Percentiles rank a stretch among this genome's conserved stretches.
phyloP scores from a whole-genome alignment of 1,140 invertebrate species.

The Samia ricini region DNA sequence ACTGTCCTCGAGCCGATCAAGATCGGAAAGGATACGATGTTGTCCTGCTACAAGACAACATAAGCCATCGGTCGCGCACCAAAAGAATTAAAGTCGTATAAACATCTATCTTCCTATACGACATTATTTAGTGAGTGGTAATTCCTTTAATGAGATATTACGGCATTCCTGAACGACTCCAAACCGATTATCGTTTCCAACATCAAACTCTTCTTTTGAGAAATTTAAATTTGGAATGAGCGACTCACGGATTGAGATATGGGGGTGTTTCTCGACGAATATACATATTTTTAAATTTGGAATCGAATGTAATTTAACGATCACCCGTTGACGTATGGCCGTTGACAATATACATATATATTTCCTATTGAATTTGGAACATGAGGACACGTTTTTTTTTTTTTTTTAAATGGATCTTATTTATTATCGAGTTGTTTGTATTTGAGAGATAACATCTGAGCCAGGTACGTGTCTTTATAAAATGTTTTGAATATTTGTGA shows the following conservation, averaged over 20 bases:
- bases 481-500: constrained; percentile 41
- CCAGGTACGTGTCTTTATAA: constrained; percentile 38
- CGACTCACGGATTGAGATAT: constrained; percentile 60
- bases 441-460: constrained; percentile 23
- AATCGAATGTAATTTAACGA: constrained; percentile 53
- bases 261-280: constrained; percentile 52
- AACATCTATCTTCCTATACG: constrained; percentile 29
- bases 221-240: constrained; percentile 71
- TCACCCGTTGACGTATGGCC: constrained; percentile 45
- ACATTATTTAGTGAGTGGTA: constrained; percentile 36
- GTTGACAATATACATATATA: constrained; percentile 22
- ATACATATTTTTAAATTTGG: constrained; percentile 54
- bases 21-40: constrained; percentile 21
- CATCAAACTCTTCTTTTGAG: constrained; percentile 73
- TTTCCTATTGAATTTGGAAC: constrained; percentile 29
- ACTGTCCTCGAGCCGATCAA: constrained; percentile 27
- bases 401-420: constrained; percentile 5
- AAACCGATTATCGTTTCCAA: constrained; percentile 65
- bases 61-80: constrained; percentile 17
- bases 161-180: constrained; percentile 60
- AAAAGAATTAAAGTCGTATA: constrained; percentile 40
- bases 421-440: constrained; percentile 6
- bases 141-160: constrained; percentile 73
- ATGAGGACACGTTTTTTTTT: neutral
- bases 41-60: constrained; percentile 22